These are phyloP conservation scores for Drosophila lutescens DNA, from an alignment of 2,888 invertebrate species.

Conservation along the genomic window DNA sequence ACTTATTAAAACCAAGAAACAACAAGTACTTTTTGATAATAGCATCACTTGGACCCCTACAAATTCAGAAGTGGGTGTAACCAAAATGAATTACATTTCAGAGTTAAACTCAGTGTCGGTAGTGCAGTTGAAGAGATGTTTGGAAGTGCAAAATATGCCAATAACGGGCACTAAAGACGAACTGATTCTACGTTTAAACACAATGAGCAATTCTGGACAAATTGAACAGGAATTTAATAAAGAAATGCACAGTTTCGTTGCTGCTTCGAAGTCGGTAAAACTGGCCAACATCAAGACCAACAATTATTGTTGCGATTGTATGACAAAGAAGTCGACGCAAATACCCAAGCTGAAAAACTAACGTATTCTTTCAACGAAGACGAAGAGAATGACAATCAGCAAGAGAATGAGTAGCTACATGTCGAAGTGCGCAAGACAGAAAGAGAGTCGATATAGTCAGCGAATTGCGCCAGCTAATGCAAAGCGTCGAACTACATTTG, in stretches of 20 bases:
- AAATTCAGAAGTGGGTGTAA: neutral
- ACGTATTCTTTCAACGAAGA: neutral
- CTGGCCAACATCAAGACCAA: neutral
- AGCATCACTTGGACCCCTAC: neutral
- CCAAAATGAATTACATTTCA: neutral
- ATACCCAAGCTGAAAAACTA: neutral
- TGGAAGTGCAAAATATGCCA: neutral
- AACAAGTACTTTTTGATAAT: neutral
- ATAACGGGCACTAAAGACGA: neutral
- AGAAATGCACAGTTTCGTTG: neutral
- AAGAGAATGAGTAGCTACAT: no score
- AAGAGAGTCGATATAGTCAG: neutral
- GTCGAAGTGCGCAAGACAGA: neutral
- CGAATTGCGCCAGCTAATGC: neutral
- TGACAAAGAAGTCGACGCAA: neutral
- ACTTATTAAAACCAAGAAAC: neutral
- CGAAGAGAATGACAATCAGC: neutral
- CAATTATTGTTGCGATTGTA: neutral
- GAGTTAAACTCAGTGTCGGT: neutral
- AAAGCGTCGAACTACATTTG: neutral
- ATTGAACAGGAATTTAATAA: neutral
- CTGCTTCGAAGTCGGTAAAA: neutral
- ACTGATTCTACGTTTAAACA: neutral
- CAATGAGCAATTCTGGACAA: neutral
- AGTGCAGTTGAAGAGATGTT: neutral